Conservation (phyloP, 2,888 invertebrate species). For the Cheilosia soror region DNA sequence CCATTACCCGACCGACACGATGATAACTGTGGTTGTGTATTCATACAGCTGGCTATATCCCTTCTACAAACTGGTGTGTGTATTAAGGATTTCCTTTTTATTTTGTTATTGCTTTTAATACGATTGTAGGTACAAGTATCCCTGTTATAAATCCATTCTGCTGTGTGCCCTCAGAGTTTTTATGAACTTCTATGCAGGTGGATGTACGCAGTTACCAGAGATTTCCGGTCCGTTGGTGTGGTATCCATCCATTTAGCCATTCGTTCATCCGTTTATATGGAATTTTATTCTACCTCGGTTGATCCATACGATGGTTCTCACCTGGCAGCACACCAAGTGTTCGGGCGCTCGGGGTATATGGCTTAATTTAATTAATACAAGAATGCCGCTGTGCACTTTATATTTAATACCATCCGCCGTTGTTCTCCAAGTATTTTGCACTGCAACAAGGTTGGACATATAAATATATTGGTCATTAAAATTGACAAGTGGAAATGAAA, state of each 20-base stretch:
- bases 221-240: conserved; percentile 27
- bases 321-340: not conserved
- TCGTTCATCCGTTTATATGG: conserved; percentile 8
- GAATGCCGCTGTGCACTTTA: conserved; percentile 48
- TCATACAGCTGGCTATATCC: conserved; percentile 30
- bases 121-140: not conserved
- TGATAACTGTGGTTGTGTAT: not conserved
- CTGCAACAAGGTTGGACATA: too few relatives aligned
- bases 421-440: conserved; percentile 31
- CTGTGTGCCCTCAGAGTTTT: not conserved
- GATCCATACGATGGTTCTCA: not conserved
- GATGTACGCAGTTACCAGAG: conserved; percentile 19
- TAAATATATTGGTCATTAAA: not conserved
- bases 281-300: not conserved
- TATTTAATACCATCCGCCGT: conserved; percentile 19
- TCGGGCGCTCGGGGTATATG: not conserved
- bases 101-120: conserved; percentile 1
- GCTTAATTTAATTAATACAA: conserved; percentile 53
- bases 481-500: too few relatives aligned
- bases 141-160: not conserved
- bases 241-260: conserved; percentile 19
- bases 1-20: conserved; percentile 8
- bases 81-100: conserved; percentile 12
- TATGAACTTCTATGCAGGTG: not conserved
- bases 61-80: conserved; percentile 10